Evolutionary conservation across 1,140 invertebrate species (phyloP).

Genomic region (Papilio machaon): DNA sequence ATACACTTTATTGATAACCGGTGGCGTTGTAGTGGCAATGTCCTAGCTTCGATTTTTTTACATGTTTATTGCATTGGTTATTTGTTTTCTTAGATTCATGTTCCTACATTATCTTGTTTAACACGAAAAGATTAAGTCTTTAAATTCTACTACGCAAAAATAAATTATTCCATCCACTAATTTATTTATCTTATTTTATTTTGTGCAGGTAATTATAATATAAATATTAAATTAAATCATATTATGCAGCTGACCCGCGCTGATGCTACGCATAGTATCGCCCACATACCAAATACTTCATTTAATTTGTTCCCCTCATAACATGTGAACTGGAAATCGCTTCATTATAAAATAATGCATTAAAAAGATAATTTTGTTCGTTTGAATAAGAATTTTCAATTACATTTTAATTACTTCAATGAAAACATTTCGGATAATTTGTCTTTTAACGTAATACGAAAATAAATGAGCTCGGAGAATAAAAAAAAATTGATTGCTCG

Average conservation of each 20-base stretch:
- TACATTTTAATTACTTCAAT: neutral
- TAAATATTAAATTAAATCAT: neutral
- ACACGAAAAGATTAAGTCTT: too few relatives aligned
- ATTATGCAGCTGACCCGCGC: neutral
- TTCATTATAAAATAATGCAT: neutral
- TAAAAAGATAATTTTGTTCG: neutral
- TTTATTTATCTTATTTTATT: neutral
- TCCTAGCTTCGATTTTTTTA: too few relatives aligned
- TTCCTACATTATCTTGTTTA: too few relatives aligned
- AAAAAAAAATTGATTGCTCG: conserved; percentile 17
- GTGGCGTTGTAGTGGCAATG: too few relatives aligned
- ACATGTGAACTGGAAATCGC: neutral
- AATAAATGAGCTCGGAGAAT: conserved; percentile 8
- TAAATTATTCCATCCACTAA: too few relatives aligned
- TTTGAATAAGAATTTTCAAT: neutral
- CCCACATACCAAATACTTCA: conserved; percentile 7
- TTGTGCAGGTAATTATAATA: neutral
- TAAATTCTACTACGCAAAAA: too few relatives aligned
- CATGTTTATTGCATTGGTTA: too few relatives aligned
- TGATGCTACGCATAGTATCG: neutral
- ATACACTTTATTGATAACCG: too few relatives aligned
- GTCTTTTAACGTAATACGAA: neutral
- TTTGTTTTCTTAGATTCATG: too few relatives aligned
- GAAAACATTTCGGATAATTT: neutral
- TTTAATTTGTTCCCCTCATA: neutral